A percentile compares a stretch with the other conserved stretches of the same genome.
Conservation (phyloP, 2,113 vertebrate species). For the Antigone vipio region DNA sequence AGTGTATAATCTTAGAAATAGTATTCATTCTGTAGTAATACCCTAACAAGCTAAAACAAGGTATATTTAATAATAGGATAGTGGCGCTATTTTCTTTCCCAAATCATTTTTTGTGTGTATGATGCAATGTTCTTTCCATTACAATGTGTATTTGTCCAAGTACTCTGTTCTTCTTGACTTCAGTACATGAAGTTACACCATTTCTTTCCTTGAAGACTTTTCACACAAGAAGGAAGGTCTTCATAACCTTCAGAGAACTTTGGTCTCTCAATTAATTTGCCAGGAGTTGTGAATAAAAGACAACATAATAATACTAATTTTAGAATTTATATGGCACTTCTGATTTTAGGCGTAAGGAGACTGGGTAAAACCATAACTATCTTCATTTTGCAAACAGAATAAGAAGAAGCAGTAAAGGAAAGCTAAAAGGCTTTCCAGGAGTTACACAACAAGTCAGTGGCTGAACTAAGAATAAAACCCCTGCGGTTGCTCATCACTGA, state of each 20-base stretch:
- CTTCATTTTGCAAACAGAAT: not conserved
- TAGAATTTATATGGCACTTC: not conserved
- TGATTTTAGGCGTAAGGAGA: not conserved
- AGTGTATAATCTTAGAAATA: not conserved
- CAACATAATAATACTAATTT: not conserved
- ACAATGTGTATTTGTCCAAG: not conserved
- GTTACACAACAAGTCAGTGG: not conserved
- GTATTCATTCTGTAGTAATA: not conserved
- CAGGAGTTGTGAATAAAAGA: not conserved
- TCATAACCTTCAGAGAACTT: not conserved
- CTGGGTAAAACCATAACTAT: not conserved
- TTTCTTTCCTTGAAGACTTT: not conserved
- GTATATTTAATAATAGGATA: not conserved
- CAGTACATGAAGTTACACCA: not conserved
- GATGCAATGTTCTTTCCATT: not conserved
- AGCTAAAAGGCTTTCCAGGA: not conserved
- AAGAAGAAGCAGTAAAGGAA: not conserved
- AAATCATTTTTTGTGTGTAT: not conserved
- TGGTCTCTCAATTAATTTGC: not conserved
- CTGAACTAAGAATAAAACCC: slow-evolving; percentile 6
- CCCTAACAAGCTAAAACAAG: not conserved
- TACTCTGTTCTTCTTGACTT: not conserved
- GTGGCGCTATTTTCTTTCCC: not conserved
- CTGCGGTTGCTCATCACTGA: not conserved
- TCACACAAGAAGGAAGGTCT: not conserved